A percentile compares a stretch with the other conserved stretches of the same genome.
Evolutionary conservation across 2,113 vertebrate genomes (phyloP).

Genomic region (Damaliscus lunatus): DNA sequence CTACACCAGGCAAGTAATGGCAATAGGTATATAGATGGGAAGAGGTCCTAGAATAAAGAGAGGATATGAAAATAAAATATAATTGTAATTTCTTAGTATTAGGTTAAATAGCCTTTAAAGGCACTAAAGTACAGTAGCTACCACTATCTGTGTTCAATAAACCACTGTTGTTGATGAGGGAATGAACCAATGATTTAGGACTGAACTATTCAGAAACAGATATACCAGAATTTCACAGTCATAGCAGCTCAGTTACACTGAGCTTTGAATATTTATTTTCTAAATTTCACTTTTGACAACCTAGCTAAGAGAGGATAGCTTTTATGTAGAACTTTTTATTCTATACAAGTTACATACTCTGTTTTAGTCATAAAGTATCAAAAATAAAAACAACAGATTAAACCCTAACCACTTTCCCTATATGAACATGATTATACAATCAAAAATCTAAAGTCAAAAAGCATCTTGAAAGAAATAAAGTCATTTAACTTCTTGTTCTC

Average conservation of each 20-base stretch:
- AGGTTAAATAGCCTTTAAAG: background rate
- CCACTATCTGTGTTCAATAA: background rate
- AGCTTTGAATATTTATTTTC: conserved; percentile 20
- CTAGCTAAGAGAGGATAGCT: background rate
- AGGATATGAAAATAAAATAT: background rate
- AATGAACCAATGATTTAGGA: background rate
- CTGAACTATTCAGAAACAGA: background rate
- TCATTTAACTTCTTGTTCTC: background rate
- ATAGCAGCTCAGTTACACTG: background rate
- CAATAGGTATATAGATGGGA: background rate
- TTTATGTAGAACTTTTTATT: background rate
- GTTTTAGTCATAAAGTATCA: background rate
- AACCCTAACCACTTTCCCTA: background rate
- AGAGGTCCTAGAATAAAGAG: background rate
- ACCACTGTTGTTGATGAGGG: background rate
- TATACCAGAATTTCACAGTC: background rate
- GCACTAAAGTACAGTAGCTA: background rate
- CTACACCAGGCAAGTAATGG: background rate
- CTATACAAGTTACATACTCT: background rate
- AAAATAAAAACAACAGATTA: conserved; percentile 49
- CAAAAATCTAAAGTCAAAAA: conserved; percentile 42
- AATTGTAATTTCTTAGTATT: background rate
- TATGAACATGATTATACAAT: conserved; percentile 4
- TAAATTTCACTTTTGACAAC: conserved; percentile 24
- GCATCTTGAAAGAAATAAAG: background rate